These are phyloP conservation scores for Phalacrocorax brasilianus DNA, from an alignment of 2,113 vertebrate genomes.

Conservation along the genomic window DNA sequence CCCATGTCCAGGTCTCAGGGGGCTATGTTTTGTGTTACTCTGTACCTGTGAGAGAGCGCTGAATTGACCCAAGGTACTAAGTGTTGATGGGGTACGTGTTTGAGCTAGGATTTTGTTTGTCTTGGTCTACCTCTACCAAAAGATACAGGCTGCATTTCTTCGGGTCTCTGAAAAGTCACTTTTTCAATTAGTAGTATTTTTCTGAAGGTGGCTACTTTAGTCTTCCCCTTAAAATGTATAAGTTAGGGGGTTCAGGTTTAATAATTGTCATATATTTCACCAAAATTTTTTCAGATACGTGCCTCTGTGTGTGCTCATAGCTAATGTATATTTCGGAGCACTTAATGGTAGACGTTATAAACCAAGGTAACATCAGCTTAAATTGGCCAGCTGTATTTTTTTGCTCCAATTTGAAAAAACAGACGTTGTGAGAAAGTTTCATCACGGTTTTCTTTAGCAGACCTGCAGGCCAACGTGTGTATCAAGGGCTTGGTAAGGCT, in stretches of 20 bases:
- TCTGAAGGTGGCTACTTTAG: background rate
- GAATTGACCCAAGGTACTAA: background rate
- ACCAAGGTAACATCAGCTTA: background rate
- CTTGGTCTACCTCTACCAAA: background rate
- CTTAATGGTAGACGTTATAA: background rate
- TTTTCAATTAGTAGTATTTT: background rate
- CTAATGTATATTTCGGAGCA: background rate
- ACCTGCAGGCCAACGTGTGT: background rate
- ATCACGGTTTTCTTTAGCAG: background rate
- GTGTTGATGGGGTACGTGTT: fast-evolving
- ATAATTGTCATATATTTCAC: background rate
- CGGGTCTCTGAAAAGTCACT: background rate
- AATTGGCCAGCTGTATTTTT: background rate
- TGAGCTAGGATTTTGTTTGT: background rate
- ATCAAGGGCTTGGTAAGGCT: background rate
- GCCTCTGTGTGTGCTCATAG: background rate
- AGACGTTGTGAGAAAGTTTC: fast-evolving
- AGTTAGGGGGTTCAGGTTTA: background rate
- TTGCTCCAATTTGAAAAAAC: background rate
- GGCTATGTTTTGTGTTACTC: background rate
- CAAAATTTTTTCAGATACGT: fast-evolving
- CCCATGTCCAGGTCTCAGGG: background rate
- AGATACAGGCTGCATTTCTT: background rate
- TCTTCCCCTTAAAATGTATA: background rate
- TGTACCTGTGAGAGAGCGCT: background rate